Conservation (phyloP, 2,888 invertebrate genomes). For the Synanthedon formicaeformis region DNA sequence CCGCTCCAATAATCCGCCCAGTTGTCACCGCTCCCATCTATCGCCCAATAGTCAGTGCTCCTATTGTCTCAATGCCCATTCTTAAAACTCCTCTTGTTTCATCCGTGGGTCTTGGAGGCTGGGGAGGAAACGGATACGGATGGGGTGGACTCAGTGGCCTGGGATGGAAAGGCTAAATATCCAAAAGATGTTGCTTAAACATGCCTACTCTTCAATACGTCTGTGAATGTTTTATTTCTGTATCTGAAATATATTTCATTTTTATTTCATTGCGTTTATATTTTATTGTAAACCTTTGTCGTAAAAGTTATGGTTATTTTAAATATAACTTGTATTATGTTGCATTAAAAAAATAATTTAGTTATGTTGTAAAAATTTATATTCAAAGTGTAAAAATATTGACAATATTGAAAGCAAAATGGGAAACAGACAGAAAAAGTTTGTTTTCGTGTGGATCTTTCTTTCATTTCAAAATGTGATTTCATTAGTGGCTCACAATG, state of each 20-base stretch:
- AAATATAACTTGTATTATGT: too few species aligned
- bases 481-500: too few species aligned
- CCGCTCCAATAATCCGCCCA: slow-evolving; percentile 21
- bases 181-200: slow-evolving; percentile 10
- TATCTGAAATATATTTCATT: background rate
- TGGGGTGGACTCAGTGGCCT: background rate
- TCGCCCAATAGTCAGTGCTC: slow-evolving; percentile 9
- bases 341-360: too few species aligned
- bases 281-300: too few species aligned
- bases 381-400: too few species aligned
- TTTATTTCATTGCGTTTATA: background rate
- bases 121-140: slow-evolving; percentile 11
- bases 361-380: too few species aligned
- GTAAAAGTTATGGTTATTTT: too few species aligned
- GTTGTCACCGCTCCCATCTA: slow-evolving; percentile 17
- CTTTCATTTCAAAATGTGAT: too few species aligned
- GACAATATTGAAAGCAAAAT: too few species aligned
- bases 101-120: slow-evolving; percentile 6
- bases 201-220: slow-evolving; percentile 3
- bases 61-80: slow-evolving; percentile 13
- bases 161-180: slow-evolving; percentile 15
- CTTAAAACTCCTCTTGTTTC: slow-evolving; percentile 2
- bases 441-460: too few species aligned
- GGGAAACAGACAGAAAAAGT: too few species aligned
- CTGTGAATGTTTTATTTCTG: background rate